These are phyloP conservation scores for Cryptocheilus praepositus DNA, from an alignment of 2,888 invertebrate genomes.

Conservation along the genomic window DNA sequence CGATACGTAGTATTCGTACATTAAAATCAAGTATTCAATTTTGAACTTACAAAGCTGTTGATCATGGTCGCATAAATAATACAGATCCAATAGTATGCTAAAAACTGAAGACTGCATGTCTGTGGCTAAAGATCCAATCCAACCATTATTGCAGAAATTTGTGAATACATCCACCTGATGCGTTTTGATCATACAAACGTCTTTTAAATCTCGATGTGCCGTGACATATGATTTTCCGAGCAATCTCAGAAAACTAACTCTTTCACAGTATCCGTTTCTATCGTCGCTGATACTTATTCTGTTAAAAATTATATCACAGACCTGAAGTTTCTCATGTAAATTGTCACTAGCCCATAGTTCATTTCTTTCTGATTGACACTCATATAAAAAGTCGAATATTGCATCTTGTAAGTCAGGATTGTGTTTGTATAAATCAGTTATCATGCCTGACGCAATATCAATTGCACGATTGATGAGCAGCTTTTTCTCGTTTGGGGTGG, in stretches of 20 bases:
- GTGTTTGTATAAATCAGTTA: conserved; percentile 20
- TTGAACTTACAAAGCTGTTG: conserved; percentile 39
- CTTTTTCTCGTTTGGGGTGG: conserved; percentile 9
- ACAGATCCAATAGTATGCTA: conserved; percentile 56
- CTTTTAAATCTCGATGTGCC: conserved; percentile 40
- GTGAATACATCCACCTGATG: conserved; percentile 52
- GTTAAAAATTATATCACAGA: conserved; percentile 39
- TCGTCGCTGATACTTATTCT: conserved; percentile 30
- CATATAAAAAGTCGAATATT: conserved; percentile 61
- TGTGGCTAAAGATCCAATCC: conserved; percentile 59
- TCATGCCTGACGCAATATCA: conserved; percentile 16
- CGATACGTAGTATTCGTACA: too few species aligned
- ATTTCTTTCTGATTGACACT: conserved; percentile 16
- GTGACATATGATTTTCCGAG: conserved; percentile 60
- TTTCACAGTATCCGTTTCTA: conserved; percentile 48
- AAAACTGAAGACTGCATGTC: conserved; percentile 63
- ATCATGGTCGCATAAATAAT: conserved; percentile 8
- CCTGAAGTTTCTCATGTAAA: conserved; percentile 14
- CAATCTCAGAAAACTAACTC: conserved; percentile 60
- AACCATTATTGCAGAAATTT: conserved; percentile 57
- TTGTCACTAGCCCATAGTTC: conserved; percentile 8
- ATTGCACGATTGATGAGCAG: conserved; percentile 35
- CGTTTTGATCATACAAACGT: neutral
- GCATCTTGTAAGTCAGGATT: conserved; percentile 61
- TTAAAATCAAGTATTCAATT: too few species aligned